Base-by-base conservation (phyloP, 37 sponge, comb jelly and placozoan genomes). In the Hormiphora californensis region DNA sequence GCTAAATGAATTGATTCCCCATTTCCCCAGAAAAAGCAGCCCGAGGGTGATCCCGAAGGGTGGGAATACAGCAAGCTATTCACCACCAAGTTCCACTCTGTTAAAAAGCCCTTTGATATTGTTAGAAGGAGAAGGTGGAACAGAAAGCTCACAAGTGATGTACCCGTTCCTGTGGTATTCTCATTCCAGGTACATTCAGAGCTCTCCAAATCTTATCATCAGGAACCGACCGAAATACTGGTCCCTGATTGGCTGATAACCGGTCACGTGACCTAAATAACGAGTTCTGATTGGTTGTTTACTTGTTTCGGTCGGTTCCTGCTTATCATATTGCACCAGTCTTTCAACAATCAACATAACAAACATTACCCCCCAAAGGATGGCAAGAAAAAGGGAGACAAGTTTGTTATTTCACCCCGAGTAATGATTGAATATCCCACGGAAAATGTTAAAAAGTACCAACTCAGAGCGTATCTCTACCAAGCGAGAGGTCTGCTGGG, bases 391-490 rank as follows among this genome's bases (percentile, higher is more conserved):
- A 46, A 73, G 28, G 81, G 46, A 43, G 81, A 73, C 4, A 39
- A 22, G 46, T 73, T 73, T 40, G 43, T 43, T 46, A 73, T 73
- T 22, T 44, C 81, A 5, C 81, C 81, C 22, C 81, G 81, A 19
- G 43, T 73, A 9, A 73, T 73, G 81, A 73, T 36, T 25, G 81
- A 73, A 30, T 73, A 40, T 21, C 81, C 81, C 0, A n/a, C 46
- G 27, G 38, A 7, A 23, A 73, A 73, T 36, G 81, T 41, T 17
- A 89, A 91, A 88, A 98, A 88, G 69, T 98, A 94, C 89, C 92
- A 95, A 90, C 91, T 98, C 57, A 39, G 95, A 11, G 96, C 94
- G 7, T 98, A 98, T 89, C 36, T 98, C 57, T 98, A 98, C 85
- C 99, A 98, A 63, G 99, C 96, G 39, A 91, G 99, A 43, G 93